These are phyloP conservation scores for Eurystomus glaucurus DNA, from an alignment of 2,797 vertebrate genomes.

Conservation along the genomic window DNA sequence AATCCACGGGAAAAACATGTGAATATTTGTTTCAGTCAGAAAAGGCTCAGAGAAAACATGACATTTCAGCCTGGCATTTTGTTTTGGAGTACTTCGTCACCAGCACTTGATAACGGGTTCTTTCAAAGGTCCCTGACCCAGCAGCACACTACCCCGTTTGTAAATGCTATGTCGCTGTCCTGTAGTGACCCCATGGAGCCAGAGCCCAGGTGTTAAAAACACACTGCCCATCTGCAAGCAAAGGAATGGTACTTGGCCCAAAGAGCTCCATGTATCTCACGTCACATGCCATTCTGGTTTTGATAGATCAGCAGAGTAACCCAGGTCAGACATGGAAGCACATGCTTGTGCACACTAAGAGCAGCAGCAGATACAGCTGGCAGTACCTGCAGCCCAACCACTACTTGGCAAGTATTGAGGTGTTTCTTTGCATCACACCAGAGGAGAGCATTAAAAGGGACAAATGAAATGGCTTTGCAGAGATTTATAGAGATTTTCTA, in stretches of 20 bases:
- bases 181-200: neutral
- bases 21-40: neutral
- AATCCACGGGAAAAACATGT: neutral
- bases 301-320: neutral
- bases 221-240: neutral
- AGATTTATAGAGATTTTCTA: slow-evolving; percentile 68
- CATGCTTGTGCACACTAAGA: neutral
- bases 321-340: neutral
- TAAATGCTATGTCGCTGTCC: neutral
- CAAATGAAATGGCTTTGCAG: slow-evolving; percentile 48
- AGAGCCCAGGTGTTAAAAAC: neutral
- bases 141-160: neutral
- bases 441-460: slow-evolving; percentile 1
- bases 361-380: neutral
- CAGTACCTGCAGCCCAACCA: neutral
- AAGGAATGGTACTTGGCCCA: neutral
- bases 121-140: neutral
- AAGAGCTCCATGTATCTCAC: accelerated
- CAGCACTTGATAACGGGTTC: neutral
- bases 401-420: neutral
- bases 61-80: slow-evolving; percentile 44
- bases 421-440: slow-evolving; percentile 36
- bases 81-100: neutral
- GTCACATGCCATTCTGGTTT: neutral
- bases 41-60: slow-evolving; percentile 42